phyloP scores from a whole-genome alignment of 1,140 invertebrate species.

The Macrosteles quadrilineatus region DNA sequence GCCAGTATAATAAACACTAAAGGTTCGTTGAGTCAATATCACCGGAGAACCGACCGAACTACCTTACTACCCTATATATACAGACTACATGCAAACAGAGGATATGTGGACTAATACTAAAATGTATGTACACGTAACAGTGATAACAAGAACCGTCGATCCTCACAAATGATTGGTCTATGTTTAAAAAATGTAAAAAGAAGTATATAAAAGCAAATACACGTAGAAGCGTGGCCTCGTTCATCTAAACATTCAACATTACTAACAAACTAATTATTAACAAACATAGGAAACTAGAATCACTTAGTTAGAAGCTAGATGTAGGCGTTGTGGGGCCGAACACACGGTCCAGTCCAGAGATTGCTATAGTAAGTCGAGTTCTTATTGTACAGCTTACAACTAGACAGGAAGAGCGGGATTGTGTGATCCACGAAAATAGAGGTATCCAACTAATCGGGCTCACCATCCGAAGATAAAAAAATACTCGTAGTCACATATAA shows the following conservation, averaged over 20 bases:
- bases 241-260: slow-evolving; percentile 26
- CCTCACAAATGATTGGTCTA: slow-evolving; percentile 15
- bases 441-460: slow-evolving; percentile 13
- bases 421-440: slow-evolving; percentile 24
- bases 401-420: slow-evolving; percentile 30
- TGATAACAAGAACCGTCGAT: not conserved
- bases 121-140: slow-evolving; percentile 16
- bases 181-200: slow-evolving; percentile 17
- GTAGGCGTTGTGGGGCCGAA: not conserved
- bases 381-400: slow-evolving; percentile 25
- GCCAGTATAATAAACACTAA: slow-evolving; percentile 24
- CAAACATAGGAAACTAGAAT: slow-evolving; percentile 31
- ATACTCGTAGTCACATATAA: slow-evolving; percentile 19
- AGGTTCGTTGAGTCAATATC: slow-evolving; percentile 24
- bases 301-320: slow-evolving; percentile 23
- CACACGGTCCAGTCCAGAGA: not conserved
- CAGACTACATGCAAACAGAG: slow-evolving; percentile 15
- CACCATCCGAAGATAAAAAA: slow-evolving; percentile 22
- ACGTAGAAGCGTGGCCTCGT: not conserved
- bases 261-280: not conserved
- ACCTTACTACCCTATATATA: slow-evolving; percentile 8
- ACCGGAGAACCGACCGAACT: slow-evolving; percentile 17
- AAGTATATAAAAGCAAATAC: slow-evolving; percentile 19
- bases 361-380: slow-evolving; percentile 2
- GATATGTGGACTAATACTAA: slow-evolving; percentile 2